Conservation (phyloP, 1,140 invertebrate genomes). For the Zaprionus inermis region DNA sequence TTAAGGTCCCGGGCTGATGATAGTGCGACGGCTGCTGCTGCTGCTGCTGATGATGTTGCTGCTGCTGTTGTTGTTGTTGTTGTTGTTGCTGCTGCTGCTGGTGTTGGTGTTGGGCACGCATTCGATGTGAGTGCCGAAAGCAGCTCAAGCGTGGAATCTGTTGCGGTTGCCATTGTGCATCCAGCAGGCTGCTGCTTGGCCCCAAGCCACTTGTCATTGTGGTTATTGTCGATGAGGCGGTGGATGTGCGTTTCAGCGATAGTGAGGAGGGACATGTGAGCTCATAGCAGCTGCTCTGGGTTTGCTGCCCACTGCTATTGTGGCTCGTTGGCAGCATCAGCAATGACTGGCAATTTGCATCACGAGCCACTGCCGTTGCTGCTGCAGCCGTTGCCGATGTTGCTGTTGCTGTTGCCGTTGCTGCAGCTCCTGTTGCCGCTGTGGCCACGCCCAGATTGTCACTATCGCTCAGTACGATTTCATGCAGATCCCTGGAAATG, state of each 20-base stretch:
- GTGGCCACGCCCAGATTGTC: slow-evolving; percentile 47
- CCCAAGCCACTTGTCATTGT: slow-evolving; percentile 76
- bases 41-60: slow-evolving; percentile 50
- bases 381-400: too few species aligned
- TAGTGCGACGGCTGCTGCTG: slow-evolving; percentile 57
- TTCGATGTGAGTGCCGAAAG: slow-evolving; percentile 19
- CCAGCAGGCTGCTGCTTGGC: slow-evolving; percentile 67
- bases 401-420: slow-evolving; percentile 1
- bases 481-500: slow-evolving; percentile 74
- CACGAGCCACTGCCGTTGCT: slow-evolving; percentile 16
- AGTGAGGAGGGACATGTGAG: slow-evolving; percentile 74
- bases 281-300: slow-evolving; percentile 69
- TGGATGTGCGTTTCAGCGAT: slow-evolving; percentile 75
- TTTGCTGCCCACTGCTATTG: slow-evolving; percentile 30
- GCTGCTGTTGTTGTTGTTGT: slow-evolving; percentile 43
- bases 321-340: slow-evolving; percentile 56
- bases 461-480: slow-evolving; percentile 71
- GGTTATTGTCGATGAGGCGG: slow-evolving; percentile 75
- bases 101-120: slow-evolving; percentile 19
- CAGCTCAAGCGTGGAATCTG: slow-evolving; percentile 8
- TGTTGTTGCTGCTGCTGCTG: slow-evolving; percentile 21
- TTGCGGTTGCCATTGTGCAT: slow-evolving; percentile 66
- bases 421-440: slow-evolving; percentile 3
- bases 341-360: slow-evolving; percentile 71
- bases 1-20: slow-evolving; percentile 24